phyloP scores from a whole-genome alignment of 2,888 invertebrate species.

The Acleris laterana region DNA sequence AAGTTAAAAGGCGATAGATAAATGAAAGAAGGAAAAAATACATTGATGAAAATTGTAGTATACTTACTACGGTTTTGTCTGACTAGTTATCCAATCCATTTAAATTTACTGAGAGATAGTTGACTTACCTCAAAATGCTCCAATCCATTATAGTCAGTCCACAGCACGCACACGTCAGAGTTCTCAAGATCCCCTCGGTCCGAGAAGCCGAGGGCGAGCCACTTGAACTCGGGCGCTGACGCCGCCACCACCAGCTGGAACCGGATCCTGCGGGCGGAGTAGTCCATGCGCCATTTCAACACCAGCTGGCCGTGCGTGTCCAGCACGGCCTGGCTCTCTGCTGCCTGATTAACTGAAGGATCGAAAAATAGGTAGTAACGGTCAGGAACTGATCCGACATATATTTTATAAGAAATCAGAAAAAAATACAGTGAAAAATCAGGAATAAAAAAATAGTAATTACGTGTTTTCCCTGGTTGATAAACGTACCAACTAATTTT shows the following conservation, averaged over 20 bases:
- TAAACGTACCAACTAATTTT: no score
- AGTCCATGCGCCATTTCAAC: slow-evolving; percentile 73
- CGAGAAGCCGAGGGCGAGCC: slow-evolving; percentile 95
- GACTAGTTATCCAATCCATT: background rate
- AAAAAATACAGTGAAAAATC: no score
- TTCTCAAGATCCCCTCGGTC: slow-evolving; percentile 89
- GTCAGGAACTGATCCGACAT: background rate
- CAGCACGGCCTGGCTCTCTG: slow-evolving; percentile 72
- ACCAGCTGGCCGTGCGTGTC: slow-evolving; percentile 70
- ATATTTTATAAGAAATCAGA: background rate
- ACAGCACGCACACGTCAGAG: slow-evolving; percentile 93
- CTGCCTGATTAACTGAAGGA: slow-evolving; percentile 44
- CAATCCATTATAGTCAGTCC: slow-evolving; percentile 88
- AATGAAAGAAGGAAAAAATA: no score
- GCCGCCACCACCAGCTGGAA: slow-evolving; percentile 82
- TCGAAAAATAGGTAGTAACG: background rate
- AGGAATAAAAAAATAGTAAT: no score
- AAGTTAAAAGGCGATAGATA: no score
- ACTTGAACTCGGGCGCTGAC: slow-evolving; percentile 78
- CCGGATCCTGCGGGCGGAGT: slow-evolving; percentile 59
- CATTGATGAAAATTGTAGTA: no score
- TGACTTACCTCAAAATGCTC: slow-evolving; percentile 75
- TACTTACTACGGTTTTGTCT: no score
- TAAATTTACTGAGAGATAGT: no score
- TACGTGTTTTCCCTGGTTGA: no score